Conservation (phyloP, 2,888 invertebrate species). For the Spilosoma lubricipeda region DNA sequence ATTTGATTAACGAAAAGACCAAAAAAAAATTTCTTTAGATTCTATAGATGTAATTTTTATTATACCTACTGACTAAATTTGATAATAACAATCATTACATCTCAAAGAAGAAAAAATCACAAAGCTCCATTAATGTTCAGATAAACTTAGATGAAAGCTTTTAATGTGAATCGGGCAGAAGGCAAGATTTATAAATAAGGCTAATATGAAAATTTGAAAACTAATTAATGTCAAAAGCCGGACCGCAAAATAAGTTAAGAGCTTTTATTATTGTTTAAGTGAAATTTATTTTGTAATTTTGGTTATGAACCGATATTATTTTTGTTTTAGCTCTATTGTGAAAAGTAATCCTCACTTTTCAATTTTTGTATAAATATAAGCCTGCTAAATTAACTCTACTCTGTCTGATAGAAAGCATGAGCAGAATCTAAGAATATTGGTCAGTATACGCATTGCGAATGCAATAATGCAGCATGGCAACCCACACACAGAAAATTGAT, state of each 20-base stretch:
- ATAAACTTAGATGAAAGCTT: conserved; percentile 20
- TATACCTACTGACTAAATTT: not conserved
- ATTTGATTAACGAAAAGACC: not conserved
- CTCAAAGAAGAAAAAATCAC: not conserved
- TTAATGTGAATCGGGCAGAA: conserved; percentile 6
- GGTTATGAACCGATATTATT: not conserved
- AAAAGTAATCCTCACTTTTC: no score
- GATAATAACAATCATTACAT: not conserved
- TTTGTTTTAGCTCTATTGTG: not conserved
- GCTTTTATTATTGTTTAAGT: conserved; percentile 18
- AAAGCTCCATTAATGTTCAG: conserved; percentile 2
- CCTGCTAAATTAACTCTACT: no score
- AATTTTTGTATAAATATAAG: no score
- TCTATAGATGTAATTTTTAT: not conserved
- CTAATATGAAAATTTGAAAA: conserved; percentile 53
- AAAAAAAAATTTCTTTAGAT: not conserved
- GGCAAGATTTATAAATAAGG: conserved; percentile 13
- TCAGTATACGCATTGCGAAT: no score
- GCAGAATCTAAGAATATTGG: no score
- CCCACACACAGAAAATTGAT: no score
- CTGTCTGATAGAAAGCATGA: no score
- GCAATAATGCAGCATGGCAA: no score
- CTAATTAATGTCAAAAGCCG: conserved; percentile 50
- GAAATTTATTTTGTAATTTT: conserved; percentile 9
- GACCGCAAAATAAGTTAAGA: conserved; percentile 8